Evolutionary conservation across 2,888 invertebrate species (phyloP).

Genomic region (Pollenia griseotomentosa): DNA sequence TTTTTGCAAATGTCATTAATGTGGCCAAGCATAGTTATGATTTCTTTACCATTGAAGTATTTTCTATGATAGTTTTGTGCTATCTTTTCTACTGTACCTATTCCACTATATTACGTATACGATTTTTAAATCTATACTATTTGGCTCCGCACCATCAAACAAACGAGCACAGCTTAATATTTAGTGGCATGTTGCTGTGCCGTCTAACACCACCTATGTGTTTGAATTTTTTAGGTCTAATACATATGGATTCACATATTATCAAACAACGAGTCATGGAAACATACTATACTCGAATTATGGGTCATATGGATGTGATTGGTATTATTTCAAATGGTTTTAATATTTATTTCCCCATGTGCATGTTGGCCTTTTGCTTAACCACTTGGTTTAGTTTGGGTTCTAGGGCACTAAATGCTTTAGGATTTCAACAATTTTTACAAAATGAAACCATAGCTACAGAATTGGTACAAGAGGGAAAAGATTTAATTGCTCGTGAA

Average conservation of each 20-base stretch:
- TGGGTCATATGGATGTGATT: constrained; percentile 99
- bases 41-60: constrained; percentile 97
- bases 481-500: constrained; percentile 95
- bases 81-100: constrained; percentile 99
- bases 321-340: constrained; percentile 98
- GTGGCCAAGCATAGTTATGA: constrained; percentile 92
- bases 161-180: constrained; percentile 98
- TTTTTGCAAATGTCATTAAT: constrained; percentile 97
- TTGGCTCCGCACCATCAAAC: constrained; percentile 99
- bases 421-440: constrained; percentile 99
- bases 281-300: constrained; percentile 98
- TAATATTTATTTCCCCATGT: constrained; percentile 99
- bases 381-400: constrained; percentile 98
- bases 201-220: constrained; percentile 99
- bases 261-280: constrained; percentile 92
- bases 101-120: constrained; percentile 98
- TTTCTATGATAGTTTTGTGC: constrained; percentile 95
- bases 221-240: constrained; percentile 97
- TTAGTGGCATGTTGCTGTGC: constrained; percentile 99
- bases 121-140: constrained; percentile 98
- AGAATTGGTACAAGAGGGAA: constrained; percentile 96
- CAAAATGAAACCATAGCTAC: constrained; percentile 96
- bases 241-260: constrained; percentile 99
- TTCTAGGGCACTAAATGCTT: constrained; percentile 92
- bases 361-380: constrained; percentile 95